Evolutionary conservation across 2,888 invertebrate genomes (phyloP).

Genomic region (Hypselothyrea guttata): DNA sequence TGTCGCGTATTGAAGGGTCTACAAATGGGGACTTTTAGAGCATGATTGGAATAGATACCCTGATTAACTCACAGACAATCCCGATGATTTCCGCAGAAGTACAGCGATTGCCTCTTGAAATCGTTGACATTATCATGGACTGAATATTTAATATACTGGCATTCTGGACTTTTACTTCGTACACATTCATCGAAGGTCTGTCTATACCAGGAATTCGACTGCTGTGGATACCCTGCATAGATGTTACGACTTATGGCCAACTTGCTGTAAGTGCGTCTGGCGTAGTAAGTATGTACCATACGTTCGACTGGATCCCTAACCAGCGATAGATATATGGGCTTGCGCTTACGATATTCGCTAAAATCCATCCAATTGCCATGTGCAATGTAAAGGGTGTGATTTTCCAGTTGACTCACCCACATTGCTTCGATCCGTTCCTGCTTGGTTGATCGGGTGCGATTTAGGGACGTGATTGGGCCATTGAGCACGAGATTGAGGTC

Average conservation of each 20-base stretch:
- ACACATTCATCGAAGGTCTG: constrained; percentile 93
- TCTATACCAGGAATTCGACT: constrained; percentile 86
- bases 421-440: constrained; percentile 89
- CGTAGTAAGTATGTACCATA: constrained; percentile 94
- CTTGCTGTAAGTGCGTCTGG: constrained; percentile 88
- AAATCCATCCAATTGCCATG: constrained; percentile 95
- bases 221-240: constrained; percentile 80
- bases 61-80: constrained; percentile 87
- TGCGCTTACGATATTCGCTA: constrained; percentile 87
- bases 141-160: constrained; percentile 89
- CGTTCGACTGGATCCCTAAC: constrained; percentile 94
- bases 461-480: constrained; percentile 70
- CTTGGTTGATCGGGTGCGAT: constrained; percentile 83
- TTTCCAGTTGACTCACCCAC: constrained; percentile 86
- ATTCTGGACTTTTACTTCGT: constrained; percentile 90
- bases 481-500: constrained; percentile 85
- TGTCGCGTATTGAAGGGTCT: constrained; percentile 93
- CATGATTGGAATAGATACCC: not conserved
- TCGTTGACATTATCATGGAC: constrained; percentile 91
- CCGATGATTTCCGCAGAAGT: constrained; percentile 93
- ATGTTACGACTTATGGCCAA: constrained; percentile 88
- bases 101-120: constrained; percentile 91
- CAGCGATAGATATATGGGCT: constrained; percentile 93
- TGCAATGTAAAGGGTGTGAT: constrained; percentile 91
- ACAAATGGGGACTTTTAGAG: not conserved